These are phyloP conservation scores for Donacobius atricapilla DNA, from an alignment of 2,113 vertebrate genomes.

Conservation along the genomic window DNA sequence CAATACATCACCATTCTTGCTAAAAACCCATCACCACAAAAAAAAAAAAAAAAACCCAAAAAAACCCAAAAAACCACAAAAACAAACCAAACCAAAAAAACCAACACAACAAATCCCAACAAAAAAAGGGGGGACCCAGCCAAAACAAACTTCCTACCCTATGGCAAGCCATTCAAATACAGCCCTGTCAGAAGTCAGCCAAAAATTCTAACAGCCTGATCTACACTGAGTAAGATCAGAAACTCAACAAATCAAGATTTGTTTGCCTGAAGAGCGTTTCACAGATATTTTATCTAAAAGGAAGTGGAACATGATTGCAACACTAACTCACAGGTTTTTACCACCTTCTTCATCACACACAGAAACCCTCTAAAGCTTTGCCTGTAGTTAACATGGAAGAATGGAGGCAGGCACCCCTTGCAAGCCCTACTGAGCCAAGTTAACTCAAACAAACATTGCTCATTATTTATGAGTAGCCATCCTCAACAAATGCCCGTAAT, in stretches of 20 bases:
- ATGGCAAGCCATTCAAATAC: background rate
- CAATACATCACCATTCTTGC: background rate
- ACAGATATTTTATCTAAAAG: background rate
- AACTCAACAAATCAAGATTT: background rate
- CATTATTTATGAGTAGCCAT: background rate
- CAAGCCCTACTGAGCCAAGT: background rate
- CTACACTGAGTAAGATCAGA: background rate
- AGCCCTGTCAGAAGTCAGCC: background rate
- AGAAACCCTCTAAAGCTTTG: background rate
- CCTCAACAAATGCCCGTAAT: background rate
- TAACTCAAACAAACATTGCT: background rate
- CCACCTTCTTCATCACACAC: background rate
- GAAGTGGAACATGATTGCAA: background rate
- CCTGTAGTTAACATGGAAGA: background rate
- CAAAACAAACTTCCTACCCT: background rate
- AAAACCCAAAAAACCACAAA: background rate
- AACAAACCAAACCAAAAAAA: too few relatives aligned
- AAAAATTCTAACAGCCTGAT: background rate
- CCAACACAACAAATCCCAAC: background rate
- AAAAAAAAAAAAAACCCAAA: too few relatives aligned
- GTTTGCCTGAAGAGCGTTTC: background rate
- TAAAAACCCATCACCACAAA: background rate
- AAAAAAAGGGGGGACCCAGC: accelerated
- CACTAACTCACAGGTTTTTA: background rate
- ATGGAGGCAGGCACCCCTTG: background rate